phyloP scores from a whole-genome alignment of 2,113 vertebrate species.

The Picathartes gymnocephalus region DNA sequence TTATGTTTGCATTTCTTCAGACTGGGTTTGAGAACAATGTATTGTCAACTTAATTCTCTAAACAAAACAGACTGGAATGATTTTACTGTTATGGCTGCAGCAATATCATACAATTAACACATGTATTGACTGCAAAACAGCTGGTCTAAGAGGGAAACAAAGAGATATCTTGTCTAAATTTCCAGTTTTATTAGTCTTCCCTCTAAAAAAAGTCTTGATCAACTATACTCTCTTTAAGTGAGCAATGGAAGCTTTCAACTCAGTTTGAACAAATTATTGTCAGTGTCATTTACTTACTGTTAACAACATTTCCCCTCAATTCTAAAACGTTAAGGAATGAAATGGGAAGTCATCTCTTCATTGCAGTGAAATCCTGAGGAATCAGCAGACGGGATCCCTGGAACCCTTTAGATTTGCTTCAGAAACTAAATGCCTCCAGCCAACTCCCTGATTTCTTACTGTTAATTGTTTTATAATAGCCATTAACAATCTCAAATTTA shows the following conservation, averaged over 20 bases:
- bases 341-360: not conserved
- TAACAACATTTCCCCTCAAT: not conserved
- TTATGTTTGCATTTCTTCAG: not conserved
- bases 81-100: not conserved
- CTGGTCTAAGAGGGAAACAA: not conserved
- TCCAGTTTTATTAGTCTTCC: not conserved
- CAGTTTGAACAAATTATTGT: not conserved
- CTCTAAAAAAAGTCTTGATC: not conserved
- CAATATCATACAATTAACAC: not conserved
- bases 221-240: not conserved
- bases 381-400: not conserved
- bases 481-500: slow-evolving; percentile 30
- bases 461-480: slow-evolving; percentile 9
- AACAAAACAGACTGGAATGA: not conserved
- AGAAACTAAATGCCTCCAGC: not conserved
- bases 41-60: not conserved
- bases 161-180: not conserved
- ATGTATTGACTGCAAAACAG: not conserved
- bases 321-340: not conserved
- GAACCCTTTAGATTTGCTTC: not conserved
- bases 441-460: not conserved
- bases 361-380: not conserved
- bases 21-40: not conserved
- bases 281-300: not conserved
- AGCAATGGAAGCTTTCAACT: not conserved